Evolutionary conservation across 2,797 vertebrate species (phyloP), one percentile per base, ranked within the genome.

Genomic region (Ptychobarbus kaznakovi): DNA sequence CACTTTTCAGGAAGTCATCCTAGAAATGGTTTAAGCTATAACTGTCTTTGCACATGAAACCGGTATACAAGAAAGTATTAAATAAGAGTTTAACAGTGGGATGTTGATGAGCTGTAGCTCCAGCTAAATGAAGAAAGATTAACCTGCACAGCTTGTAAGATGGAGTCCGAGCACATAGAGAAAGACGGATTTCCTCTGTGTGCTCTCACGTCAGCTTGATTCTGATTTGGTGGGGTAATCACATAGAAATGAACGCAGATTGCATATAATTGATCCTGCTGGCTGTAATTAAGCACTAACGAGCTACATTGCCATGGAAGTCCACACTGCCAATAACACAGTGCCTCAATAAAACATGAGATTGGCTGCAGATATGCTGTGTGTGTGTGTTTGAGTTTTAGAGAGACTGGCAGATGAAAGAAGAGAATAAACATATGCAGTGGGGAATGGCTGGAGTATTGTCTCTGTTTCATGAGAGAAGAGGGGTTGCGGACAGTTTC

Each of bases 191-290:
- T 68, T 51, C 12, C 56, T 72, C 65, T 9, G 65, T 79, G 74
- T 76, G 58, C 40, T 82, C 61, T 72, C 65, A 49, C 76, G 51
- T 77, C 83, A 70, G 80, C 80, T 85, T 82, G 86, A 89, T 87
- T 85, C 74, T 65, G 92, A 93, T 94, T 94, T 92, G 92, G 91
- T 93, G 91, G 92, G 93, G 92, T 94, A 95, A 95, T 94, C 92
- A 92, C 91, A 92, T 90, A 80, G 89, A 93, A 92, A 93, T 90
- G 73, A 92, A 92, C 90, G 92, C 93, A 93, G 91, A 93, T 94
- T 95, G 91, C 89, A 88, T 88, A 87, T 94, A 95, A 95, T 95
- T 95, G 93, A 94, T 94, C 93, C 93, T 94, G 91, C 92, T 78
- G 90, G 94, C 92, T 91, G 93, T 88, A 73, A 90, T 92, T 91